Base-by-base conservation (phyloP, 2,113 vertebrate species). In the Corapipo altera region DNA sequence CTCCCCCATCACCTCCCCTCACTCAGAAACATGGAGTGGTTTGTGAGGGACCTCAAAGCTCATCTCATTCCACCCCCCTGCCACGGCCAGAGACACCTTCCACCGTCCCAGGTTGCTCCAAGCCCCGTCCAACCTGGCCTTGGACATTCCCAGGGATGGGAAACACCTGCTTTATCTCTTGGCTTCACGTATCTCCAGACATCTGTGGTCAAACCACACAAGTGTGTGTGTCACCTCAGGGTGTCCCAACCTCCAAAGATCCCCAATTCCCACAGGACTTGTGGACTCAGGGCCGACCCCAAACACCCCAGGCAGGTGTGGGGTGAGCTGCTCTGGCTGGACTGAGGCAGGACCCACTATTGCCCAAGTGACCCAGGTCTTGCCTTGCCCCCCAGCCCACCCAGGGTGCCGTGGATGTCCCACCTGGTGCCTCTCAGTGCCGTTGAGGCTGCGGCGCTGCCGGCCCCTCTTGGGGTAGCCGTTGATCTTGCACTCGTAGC, bases 401-500 rank as follows among this genome's bases (percentile, higher is more conserved):
- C 13, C 49, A 44, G 62, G 21, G 59, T 5, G 6, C 70, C 72
- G 24, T 0, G 5, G 18, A 9, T 12, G 5, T 7, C 91, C 85
- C 81, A 98, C 98, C 98, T 98, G 95, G 51, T 91, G 91, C 24
- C 27, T 35, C 79, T 88, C 77, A 0, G 93, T 97, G 75, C 89
- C 27, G 4, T 94, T 97, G 72, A 70, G 5, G 2, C 96, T 98
- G 75, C 98, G 98, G 27, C 97, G 96, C 57, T 98, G 97, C 79
- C 96, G 94, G 89, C 97, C 97, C 17, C 54, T 96, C 96, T 98
- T 97, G n/a, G 98, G 96, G 82, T 98, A 98, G 5, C 98, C 98
- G 0, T 99, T 99, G 96, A 99, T 98, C 98, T 99, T 99, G 94
- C 99, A 99, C 94, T 99, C 99, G 1, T 99, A 99, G 97, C 99